Base-by-base conservation (phyloP, 2,113 vertebrate genomes). In the Pluvialis apricaria region DNA sequence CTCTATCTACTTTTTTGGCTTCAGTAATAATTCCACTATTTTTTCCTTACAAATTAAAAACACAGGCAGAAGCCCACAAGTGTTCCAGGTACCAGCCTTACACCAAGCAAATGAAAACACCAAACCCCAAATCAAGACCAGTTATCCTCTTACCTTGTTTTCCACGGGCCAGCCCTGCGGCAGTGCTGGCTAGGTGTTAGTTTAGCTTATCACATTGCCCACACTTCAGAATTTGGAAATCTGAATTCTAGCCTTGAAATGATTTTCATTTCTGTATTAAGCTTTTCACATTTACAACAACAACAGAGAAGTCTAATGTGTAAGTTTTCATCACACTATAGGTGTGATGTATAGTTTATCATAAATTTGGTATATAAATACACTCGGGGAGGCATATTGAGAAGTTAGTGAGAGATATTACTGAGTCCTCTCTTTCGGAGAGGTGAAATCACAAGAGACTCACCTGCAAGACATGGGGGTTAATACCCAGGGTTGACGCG, bases 391-490 rank as follows among this genome's bases (percentile, higher is more conserved):
- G 19, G 26, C 9, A 64, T 52, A 44, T 5, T 0, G 44, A 10
- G 49, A 10, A 13, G 9, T 14, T 0, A 16, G 25, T 13, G 40
- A 9, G 6, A 52, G 17, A 6, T 3, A 5, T 4, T 7, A 20
- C 14, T 4, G 17, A 34, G 16, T 5, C 18, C 32, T 40, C 24
- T 29, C 54, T 5, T 10, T 11, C 21, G 3, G 15, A 40, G n/a
- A 40, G n/a, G 16, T n/a, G 26, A 10, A 5, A 3, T 1, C 2
- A 22, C 58, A 58, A 81, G 62, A 8, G 60, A 29, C 58, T 90
- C 97, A 99, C 99, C 99, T 99, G 99, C 44, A 99, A 95, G 2
- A 99, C 97, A 70, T 99, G 99, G 7, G 99, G 99, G 97, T 99
- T 99, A 96, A 99, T 98, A 11, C 99, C 99, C 96, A 99, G 92